Evolutionary conservation across 2,888 invertebrate genomes (phyloP).

Genomic region (Zhuqinia jingwanae): DNA sequence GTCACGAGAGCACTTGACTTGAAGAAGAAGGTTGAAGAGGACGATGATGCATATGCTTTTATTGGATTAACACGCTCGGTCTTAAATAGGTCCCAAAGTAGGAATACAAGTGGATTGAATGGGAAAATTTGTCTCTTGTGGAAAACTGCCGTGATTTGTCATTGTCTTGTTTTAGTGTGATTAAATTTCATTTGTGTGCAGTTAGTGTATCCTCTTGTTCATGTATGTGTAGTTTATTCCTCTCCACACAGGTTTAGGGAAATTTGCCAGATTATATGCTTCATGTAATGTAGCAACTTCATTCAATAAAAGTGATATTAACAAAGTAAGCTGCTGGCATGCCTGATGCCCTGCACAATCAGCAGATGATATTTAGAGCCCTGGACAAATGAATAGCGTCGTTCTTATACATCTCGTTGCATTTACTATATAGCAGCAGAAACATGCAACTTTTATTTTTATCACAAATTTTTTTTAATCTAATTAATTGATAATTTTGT

Average conservation of each 20-base stretch:
- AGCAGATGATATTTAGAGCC: too few relatives aligned
- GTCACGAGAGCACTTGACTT: background rate
- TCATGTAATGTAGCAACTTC: background rate
- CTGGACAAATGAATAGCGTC: too few relatives aligned
- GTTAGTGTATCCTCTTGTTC: conserved; percentile 9
- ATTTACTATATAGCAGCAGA: too few relatives aligned
- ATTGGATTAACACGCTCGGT: conserved; percentile 54
- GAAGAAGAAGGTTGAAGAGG: background rate
- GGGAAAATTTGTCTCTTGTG: conserved; percentile 52
- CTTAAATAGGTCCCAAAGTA: conserved; percentile 17
- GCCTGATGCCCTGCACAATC: too few relatives aligned
- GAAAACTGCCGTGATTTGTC: conserved; percentile 65
- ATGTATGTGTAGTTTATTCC: conserved; percentile 17
- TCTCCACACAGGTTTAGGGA: conserved; percentile 24
- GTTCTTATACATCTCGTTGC: too few relatives aligned
- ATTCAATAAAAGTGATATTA: background rate
- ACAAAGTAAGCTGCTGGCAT: background rate
- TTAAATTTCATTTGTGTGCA: conserved; percentile 48
- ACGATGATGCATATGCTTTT: conserved; percentile 62
- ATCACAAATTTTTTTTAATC: too few relatives aligned
- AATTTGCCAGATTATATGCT: background rate
- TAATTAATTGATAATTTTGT: too few relatives aligned
- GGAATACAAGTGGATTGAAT: background rate
- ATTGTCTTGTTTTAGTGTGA: conserved; percentile 68
- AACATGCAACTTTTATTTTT: too few relatives aligned